Evolutionary conservation across 2,888 invertebrate species (phyloP).

Genomic region (Polydrusus pterygomalis): DNA sequence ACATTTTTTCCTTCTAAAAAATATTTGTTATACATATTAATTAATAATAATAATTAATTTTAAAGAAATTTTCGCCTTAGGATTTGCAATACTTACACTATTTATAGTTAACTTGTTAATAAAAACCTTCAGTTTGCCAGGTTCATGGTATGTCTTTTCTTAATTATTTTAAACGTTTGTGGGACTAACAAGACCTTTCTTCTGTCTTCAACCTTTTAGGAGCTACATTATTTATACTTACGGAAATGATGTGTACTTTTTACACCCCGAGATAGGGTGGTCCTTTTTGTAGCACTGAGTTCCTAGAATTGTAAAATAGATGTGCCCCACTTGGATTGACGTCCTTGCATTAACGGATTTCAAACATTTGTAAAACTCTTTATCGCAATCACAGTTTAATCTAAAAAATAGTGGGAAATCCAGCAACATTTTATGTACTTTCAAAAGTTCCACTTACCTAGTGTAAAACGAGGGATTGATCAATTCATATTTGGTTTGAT

Average conservation of each 20-base stretch:
- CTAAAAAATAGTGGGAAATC: constrained; percentile 58
- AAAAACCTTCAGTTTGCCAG: too few relatives aligned
- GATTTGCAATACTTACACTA: too few relatives aligned
- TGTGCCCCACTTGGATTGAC: constrained; percentile 72
- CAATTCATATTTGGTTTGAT: constrained; percentile 65
- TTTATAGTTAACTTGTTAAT: too few relatives aligned
- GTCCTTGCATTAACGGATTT: constrained; percentile 67
- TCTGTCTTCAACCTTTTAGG: background rate
- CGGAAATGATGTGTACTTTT: constrained; percentile 68
- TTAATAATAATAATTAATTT: too few relatives aligned
- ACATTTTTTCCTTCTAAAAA: constrained; percentile 69
- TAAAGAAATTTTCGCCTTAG: too few relatives aligned
- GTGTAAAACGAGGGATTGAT: constrained; percentile 67
- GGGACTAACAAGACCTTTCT: too few relatives aligned
- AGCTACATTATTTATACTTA: constrained; percentile 72
- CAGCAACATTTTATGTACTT: background rate
- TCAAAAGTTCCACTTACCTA: constrained; percentile 59
- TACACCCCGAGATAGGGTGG: constrained; percentile 75
- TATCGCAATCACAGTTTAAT: constrained; percentile 75
- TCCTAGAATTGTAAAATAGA: constrained; percentile 76
- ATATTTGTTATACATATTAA: too few relatives aligned
- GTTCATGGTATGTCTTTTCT: too few relatives aligned
- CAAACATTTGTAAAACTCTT: constrained; percentile 74
- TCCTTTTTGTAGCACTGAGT: constrained; percentile 78
- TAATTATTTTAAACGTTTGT: too few relatives aligned